These are phyloP conservation scores for Stichodactyla mertensii DNA, from an alignment of 64 coral and sea anemone genomes.

Conservation along the genomic window DNA sequence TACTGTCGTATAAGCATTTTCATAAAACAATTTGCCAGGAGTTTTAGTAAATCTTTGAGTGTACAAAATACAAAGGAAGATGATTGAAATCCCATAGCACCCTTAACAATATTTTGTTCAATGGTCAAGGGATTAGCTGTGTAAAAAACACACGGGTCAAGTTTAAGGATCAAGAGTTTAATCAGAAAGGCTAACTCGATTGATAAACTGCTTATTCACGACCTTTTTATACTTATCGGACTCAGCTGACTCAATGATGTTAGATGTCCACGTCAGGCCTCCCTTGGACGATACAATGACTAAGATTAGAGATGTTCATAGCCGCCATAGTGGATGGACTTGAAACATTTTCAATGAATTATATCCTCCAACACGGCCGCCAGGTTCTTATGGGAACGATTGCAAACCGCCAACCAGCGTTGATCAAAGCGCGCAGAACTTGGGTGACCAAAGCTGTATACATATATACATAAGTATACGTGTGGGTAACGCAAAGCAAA, in stretches of 20 bases:
- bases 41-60: too few species aligned
- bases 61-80: background rate
- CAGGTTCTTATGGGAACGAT: too few species aligned
- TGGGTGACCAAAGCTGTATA: too few species aligned
- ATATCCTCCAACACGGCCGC: too few species aligned
- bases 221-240: background rate
- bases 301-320: background rate
- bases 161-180: background rate
- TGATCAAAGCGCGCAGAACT: too few species aligned
- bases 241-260: background rate
- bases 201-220: background rate
- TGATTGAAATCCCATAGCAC: background rate
- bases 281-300: background rate
- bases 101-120: background rate
- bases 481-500: too few species aligned
- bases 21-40: too few species aligned
- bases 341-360: background rate
- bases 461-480: too few species aligned
- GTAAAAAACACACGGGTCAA: background rate
- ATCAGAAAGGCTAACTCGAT: background rate
- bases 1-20: too few species aligned
- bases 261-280: background rate
- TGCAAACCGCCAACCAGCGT: too few species aligned
- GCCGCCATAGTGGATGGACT: background rate
- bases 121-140: background rate